Base-by-base conservation (phyloP, 2,888 invertebrate species). In the Zonitis immaculata region DNA sequence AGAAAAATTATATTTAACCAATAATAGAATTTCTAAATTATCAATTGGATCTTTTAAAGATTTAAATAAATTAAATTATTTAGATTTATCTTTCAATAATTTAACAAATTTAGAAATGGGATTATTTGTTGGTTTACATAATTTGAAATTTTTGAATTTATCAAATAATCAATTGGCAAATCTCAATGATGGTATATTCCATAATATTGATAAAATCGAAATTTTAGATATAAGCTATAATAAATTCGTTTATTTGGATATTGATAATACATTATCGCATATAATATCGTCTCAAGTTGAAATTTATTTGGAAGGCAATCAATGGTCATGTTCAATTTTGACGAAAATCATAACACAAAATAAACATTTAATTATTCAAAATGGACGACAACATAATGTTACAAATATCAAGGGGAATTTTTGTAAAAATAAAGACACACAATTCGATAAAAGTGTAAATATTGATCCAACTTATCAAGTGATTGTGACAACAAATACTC, bases 161-260 rank as follows among this genome's bases (percentile, higher is more conserved):
- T 42, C 30, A n/a, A 9, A 26, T 3, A 47, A 47, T 30, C 6
- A 42, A 3, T 16, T 47, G 11, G 30, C 42, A 25, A 22, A 14
- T 14, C 43, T 47, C 14, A 20, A 30, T 32, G 1, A 8, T 5
- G 26, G 30, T n/a, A 47, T 32, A n/a, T 51, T 30, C 11, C 18
- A 42, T 30, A 14, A 47, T 42, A 12, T 51, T 12, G 22, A 47
- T 6, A 42, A n/a, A 30, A 47, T 47, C 26, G 6, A 1, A 20
- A 3, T 1, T 11, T 39, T 39, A 39, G 43, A 47, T 22, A 43
- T 51, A 39, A 7, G 42, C 14, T 46, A 47, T 20, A 47, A 47
- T 25, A 32, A 42, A 12, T 9, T 28, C 8, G n/a, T 32, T 22
- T 16, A 32, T 20, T 30, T 51, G 3, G 42, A 27, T 39, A 20